phyloP scores from a whole-genome alignment of 2,113 vertebrate genomes.

The Ceyx margarethae region DNA sequence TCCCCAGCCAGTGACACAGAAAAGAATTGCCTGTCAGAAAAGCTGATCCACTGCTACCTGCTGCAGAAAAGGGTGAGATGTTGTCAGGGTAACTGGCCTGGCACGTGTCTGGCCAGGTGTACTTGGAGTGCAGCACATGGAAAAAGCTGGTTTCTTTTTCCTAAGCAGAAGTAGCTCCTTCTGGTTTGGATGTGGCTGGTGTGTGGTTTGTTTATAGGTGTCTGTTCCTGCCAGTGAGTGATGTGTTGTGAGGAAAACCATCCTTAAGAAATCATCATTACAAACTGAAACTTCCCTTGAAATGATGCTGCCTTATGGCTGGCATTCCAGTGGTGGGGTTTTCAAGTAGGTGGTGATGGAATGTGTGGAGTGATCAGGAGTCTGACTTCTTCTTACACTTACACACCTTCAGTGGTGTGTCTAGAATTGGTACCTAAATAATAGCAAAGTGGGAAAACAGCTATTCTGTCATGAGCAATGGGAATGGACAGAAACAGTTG shows the following conservation, averaged over 20 bases:
- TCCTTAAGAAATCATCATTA: too few relatives aligned
- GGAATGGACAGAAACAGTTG: neutral
- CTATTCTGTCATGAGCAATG: neutral
- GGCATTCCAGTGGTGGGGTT: neutral
- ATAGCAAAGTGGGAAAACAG: neutral
- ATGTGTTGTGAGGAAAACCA: neutral
- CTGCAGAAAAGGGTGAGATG: neutral
- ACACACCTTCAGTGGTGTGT: neutral
- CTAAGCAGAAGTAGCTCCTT: neutral
- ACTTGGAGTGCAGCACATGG: neutral
- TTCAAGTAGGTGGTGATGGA: neutral
- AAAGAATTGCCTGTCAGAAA: neutral
- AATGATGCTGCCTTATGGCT: neutral
- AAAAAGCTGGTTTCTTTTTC: neutral
- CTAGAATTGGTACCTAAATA: neutral
- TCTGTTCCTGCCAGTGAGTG: neutral
- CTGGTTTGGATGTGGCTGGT: neutral
- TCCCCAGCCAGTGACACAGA: neutral
- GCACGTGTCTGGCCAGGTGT: neutral
- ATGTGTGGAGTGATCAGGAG: fast-evolving
- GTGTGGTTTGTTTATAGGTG: neutral
- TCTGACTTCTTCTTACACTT: neutral
- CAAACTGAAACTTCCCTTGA: neutral
- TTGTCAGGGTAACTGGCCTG: neutral
- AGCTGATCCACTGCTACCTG: neutral